Conservation (phyloP, 1,140 invertebrate genomes). For the Lineus longissimus region DNA sequence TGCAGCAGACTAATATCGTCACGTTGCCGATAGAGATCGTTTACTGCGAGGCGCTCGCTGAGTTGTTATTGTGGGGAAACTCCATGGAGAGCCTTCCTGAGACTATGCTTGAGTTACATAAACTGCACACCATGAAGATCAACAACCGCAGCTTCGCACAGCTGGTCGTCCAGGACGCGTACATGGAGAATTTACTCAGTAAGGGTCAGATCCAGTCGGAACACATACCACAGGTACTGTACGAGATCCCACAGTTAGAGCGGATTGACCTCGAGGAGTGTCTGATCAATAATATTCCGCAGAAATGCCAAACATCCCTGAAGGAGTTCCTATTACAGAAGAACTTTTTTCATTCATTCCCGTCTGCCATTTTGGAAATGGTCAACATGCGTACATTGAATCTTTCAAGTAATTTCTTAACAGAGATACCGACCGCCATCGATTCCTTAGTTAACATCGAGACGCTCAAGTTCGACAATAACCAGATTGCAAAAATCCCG, state of each 20-base stretch:
- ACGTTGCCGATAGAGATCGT: conserved; percentile 51
- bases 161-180: conserved; percentile 38
- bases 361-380: conserved; percentile 35
- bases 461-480: conserved; percentile 39
- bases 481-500: conserved; percentile 40
- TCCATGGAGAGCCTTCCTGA: conserved; percentile 51
- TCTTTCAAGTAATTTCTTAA: conserved; percentile 46
- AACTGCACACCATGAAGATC: conserved; percentile 40
- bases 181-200: conserved; percentile 45
- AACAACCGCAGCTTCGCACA: conserved; percentile 47
- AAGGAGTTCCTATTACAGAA: conserved; percentile 42
- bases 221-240: conserved; percentile 51
- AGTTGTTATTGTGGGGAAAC: conserved; percentile 51
- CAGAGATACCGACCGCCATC: conserved; percentile 38
- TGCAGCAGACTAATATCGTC: conserved; percentile 49
- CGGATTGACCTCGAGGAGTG: conserved; percentile 47
- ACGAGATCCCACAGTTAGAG: conserved; percentile 47
- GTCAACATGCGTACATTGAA: conserved; percentile 39
- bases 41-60: conserved; percentile 49
- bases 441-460: conserved; percentile 36
- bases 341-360: conserved; percentile 48
- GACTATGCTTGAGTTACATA: conserved; percentile 44
- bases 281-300: conserved; percentile 50
- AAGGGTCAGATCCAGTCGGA: conserved; percentile 53
- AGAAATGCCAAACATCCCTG: conserved; percentile 37